These are phyloP conservation scores for Meleagris gallopavo DNA, from an alignment of 2,113 vertebrate genomes.

Conservation along the genomic window DNA sequence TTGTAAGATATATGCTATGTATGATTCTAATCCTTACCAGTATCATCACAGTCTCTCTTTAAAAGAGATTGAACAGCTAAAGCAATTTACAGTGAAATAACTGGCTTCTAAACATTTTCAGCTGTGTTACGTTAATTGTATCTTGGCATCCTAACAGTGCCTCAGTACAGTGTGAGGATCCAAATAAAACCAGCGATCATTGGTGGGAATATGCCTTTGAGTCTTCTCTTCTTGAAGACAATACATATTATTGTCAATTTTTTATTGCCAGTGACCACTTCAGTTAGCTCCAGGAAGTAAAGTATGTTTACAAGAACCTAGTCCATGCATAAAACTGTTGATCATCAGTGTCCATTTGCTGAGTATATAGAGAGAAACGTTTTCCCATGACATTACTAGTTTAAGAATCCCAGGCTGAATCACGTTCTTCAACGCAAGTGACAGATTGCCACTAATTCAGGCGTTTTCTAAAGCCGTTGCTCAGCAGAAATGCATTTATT, in stretches of 20 bases:
- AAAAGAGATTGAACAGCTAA: neutral
- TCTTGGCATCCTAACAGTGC: neutral
- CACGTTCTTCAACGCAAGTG: neutral
- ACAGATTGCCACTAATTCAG: neutral
- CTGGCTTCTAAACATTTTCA: neutral
- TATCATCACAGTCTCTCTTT: accelerated
- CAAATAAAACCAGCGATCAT: neutral
- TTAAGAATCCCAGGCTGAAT: neutral
- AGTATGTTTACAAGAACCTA: neutral
- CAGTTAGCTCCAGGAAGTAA: neutral
- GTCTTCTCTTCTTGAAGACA: neutral
- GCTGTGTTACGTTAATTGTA: neutral
- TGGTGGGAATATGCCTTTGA: neutral
- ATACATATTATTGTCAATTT: neutral
- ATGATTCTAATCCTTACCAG: neutral
- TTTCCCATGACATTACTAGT: neutral
- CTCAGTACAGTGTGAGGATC: neutral
- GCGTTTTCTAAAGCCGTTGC: neutral
- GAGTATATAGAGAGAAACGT: neutral
- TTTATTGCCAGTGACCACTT: neutral
- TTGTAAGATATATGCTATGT: accelerated
- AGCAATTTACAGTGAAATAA: neutral
- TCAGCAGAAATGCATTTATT: neutral
- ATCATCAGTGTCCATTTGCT: neutral
- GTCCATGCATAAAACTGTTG: neutral